phyloP scores from a whole-genome alignment of 2,113 vertebrate species.

The Malurus elegans region DNA sequence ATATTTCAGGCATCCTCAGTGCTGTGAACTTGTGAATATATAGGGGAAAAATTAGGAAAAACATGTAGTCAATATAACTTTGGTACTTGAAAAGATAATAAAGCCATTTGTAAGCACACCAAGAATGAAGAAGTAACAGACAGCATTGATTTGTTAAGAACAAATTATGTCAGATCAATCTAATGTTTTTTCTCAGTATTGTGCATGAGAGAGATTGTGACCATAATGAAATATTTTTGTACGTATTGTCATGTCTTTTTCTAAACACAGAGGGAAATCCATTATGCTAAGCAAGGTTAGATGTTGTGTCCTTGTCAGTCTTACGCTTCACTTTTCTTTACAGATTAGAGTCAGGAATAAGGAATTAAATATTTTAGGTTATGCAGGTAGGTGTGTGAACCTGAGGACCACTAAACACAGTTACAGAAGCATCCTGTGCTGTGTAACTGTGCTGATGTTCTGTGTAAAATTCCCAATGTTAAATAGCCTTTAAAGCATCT shows the following conservation, averaged over 20 bases:
- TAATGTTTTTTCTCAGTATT: not conserved
- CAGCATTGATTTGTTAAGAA: not conserved
- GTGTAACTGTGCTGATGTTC: not conserved
- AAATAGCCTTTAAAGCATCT: slow-evolving; percentile 41
- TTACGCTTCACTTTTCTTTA: not conserved
- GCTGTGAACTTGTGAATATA: not conserved
- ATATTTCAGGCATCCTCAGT: not conserved
- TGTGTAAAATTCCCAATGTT: not conserved
- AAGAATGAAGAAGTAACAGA: not conserved
- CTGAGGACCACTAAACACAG: not conserved
- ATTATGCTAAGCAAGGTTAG: not conserved
- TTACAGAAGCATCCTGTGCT: not conserved
- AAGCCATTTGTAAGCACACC: not conserved
- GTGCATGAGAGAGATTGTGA: not conserved
- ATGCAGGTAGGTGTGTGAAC: not conserved
- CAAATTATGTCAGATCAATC: not conserved
- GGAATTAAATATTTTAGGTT: not conserved
- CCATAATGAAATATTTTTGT: not conserved
- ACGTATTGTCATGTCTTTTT: not conserved
- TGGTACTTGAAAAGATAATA: not conserved
- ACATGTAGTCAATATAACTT: not conserved
- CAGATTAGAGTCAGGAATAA: not conserved
- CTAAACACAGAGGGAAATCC: not conserved
- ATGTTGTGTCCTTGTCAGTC: not conserved
- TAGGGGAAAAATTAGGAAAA: not conserved